A percentile compares a stretch with the other conserved stretches of the same genome.
phyloP scores from a whole-genome alignment of 2,797 vertebrate species.

The Syndactyla subalaris region DNA sequence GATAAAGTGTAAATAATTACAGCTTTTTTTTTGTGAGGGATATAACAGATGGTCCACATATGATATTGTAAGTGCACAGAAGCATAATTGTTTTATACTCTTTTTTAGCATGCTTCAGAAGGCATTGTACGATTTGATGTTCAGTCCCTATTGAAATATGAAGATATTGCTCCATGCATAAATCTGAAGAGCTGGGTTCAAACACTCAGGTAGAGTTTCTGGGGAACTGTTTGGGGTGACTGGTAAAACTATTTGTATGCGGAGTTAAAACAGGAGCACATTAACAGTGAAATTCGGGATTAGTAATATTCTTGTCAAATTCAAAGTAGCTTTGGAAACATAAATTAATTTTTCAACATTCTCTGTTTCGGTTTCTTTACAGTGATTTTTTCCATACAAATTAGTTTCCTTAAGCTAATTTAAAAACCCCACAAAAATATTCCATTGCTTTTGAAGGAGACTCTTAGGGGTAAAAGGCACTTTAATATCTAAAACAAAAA shows the following conservation, averaged over 20 bases:
- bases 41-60: not conserved
- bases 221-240: not conserved
- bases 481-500: not conserved
- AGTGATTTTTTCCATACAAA: not conserved
- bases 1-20: not conserved
- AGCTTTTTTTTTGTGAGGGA: not conserved
- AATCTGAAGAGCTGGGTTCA: conserved; percentile 98
- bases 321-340: not conserved
- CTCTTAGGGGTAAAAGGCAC: not conserved
- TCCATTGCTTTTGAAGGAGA: not conserved
- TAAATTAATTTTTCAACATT: not conserved
- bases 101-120: conserved; percentile 90
- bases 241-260: not conserved
- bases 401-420: not conserved
- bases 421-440: not conserved
- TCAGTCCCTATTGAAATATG: conserved; percentile 89
- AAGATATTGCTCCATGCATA: conserved; percentile 93
- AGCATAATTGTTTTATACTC: not conserved
- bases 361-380: not conserved
- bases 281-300: not conserved
- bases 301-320: not conserved
- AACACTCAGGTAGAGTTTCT: conserved; percentile 87
- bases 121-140: conserved; percentile 94
- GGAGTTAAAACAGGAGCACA: not conserved
- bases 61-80: not conserved